Evolutionary conservation across 2,888 invertebrate species (phyloP), one percentile per base, ranked within the genome.

Genomic region (Amiota minor): DNA sequence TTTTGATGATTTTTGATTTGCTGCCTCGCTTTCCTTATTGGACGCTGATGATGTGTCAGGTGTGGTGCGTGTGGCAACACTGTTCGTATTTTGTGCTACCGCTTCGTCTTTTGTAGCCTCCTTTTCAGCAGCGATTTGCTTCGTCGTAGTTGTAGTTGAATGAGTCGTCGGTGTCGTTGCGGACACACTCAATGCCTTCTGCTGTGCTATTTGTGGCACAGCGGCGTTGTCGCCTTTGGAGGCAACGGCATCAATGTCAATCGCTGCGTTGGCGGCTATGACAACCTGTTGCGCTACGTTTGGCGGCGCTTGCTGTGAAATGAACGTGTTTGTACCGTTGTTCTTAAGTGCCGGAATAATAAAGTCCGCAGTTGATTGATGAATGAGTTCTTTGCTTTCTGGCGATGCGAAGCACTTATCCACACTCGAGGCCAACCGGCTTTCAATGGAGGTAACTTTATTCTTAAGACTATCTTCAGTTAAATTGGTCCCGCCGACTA

Each of bases 341-440:
- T 23, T 18, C 65, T 10, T 23, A 12, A 20, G 65, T 64, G 70
- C 73, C 75, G 72, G 79, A 75, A 71, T 77, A 72, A 73, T 78
- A 74, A 16, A 18, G 11, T 56, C n/a, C 4, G 6, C 35, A 11
- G 59, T 18, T 23, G 71, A 46, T 74, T 84, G 85, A 85, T 80
- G 77, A 76, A 82, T 85, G 82, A 71, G 82, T 83, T 86, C 77
- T 79, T 84, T 84, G 81, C 76, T 78, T 78, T 78, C 80, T 74
- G 59, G 20, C 16, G 2, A 11, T 9, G 4, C 71, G 76, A 73
- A 50, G 73, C 59, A 72, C 72, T 73, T 55, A 2, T 20, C 59
- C n/a, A 11, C 11, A 16, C 18, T 23, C 47, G 67, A 3, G 10
- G 16, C 55, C 61, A 59, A 69, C 14, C 67, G 77, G 20, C 59